Base-by-base conservation (phyloP, 1,140 invertebrate species). In the Notospermus geniculatus region DNA sequence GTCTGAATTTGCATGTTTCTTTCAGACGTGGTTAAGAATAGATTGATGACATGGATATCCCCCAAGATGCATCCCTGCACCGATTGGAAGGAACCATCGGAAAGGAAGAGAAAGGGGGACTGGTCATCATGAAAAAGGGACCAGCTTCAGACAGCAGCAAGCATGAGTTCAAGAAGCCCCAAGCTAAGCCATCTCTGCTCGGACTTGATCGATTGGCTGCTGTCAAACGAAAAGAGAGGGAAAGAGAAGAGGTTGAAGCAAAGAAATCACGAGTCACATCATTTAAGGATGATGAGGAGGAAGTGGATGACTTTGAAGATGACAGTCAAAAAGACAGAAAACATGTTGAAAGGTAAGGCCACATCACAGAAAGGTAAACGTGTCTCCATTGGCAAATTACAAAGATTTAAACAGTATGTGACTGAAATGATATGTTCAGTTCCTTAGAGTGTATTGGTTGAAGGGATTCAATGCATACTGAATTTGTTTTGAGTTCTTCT, bases 201-300 rank as follows among this genome's bases (percentile, higher is more conserved):
- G 94, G 94, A 0, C 82, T 97, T 23, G 94, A 98, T 77, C 90
- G 88, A 78, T 78, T 97, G 57, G 93, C 94, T 7, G 84, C 72
- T 22, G 67, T 60, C 71, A 79, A 78, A 63, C 66, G 90, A 62
- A 86, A 88, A 74, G 79, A 83, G 54, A 79, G 83, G 5, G 78
- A 69, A 39, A 72, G 74, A 55, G 58, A 64, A 27, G 78, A 80
- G 57, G 76, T 71, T 59, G 69, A 67, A 15, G 79, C 76, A 2
- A 73, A 90, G 61, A 78, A 77, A 56, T 82, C 81, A 13, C 71
- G 71, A 60, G 68, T 81, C 4, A 65, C 71, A 2, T 78, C 75
- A 23, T 78, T 75, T 54, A 71, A 86, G 87, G 68, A 89, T 86
- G 13, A 89, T 86, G 69, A 84, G 73, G 85, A 85, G 36, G 86